Evolutionary conservation across 2,797 vertebrate species (phyloP).

Genomic region (Todus mexicanus): DNA sequence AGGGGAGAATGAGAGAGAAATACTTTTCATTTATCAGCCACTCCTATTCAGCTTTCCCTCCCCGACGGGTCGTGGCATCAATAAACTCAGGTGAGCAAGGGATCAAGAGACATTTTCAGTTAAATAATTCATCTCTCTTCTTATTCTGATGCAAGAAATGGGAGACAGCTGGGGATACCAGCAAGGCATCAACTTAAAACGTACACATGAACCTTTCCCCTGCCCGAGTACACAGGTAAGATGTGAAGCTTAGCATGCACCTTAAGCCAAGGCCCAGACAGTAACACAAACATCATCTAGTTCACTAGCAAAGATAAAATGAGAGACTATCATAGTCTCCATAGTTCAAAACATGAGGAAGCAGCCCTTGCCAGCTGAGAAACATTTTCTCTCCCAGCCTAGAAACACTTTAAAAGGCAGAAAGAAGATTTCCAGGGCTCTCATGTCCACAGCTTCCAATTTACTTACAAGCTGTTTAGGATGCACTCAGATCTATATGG

Average conservation of each 20-base stretch:
- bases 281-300: not conserved
- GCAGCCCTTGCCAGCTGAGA: not conserved
- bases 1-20: not conserved
- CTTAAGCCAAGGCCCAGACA: not conserved
- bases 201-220: not conserved
- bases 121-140: conserved; percentile 14
- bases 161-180: not conserved
- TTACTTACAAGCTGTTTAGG: not conserved
- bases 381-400: not conserved
- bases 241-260: not conserved
- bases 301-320: not conserved
- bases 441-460: not conserved
- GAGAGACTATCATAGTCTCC: not conserved
- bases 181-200: not conserved
- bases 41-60: not conserved
- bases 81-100: not conserved
- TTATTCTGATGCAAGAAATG: not conserved
- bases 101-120: not conserved
- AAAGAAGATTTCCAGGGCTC: not conserved
- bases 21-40: not conserved
- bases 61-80: accelerated
- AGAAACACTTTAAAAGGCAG: not conserved
- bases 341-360: not conserved
- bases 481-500: not conserved
- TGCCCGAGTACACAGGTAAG: not conserved